Percentiles rank a stretch among this genome's conserved stretches.
Conservation (phyloP, 2,888 invertebrate species). For the Sinelater perroti region DNA sequence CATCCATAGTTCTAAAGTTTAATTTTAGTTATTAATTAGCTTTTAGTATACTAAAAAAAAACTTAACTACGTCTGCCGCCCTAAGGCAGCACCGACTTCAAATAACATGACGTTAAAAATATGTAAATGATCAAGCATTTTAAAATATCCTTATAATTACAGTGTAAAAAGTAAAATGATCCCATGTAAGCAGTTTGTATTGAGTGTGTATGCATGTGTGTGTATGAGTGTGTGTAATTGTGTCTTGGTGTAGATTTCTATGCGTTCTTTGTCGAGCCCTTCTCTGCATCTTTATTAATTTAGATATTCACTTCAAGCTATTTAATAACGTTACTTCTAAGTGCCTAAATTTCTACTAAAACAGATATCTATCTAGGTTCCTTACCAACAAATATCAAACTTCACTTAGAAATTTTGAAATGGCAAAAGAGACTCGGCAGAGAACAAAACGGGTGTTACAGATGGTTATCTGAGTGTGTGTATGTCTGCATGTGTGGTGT, state of each 20-base stretch:
- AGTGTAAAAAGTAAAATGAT: conserved; percentile 35
- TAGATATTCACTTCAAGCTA: conserved; percentile 12
- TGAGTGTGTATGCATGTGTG: conserved; percentile 36
- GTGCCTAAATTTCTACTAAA: no score
- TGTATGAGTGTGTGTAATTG: no score
- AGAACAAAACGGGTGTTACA: conserved; percentile 15
- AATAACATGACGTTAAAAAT: conserved; percentile 41
- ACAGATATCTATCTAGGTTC: no score
- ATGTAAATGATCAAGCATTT: conserved; percentile 36
- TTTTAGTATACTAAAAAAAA: conserved; percentile 38
- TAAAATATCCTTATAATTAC: conserved; percentile 39
- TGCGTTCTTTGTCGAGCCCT: conserved; percentile 34
- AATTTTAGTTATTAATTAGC: conserved; percentile 35
- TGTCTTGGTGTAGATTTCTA: no score
- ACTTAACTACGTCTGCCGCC: conserved; percentile 29
- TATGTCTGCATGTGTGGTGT: conserved; percentile 40
- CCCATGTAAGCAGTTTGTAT: conserved; percentile 45
- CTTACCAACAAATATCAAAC: background rate
- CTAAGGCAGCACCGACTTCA: conserved; percentile 46
- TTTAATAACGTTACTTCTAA: no score
- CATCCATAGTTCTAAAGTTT: conserved; percentile 32
- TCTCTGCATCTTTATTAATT: conserved; percentile 12
- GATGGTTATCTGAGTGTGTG: background rate
- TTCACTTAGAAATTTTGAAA: background rate
- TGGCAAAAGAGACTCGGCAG: conserved; percentile 4